Evolutionary conservation across 53 echinoderm and acorn worm species (phyloP), one percentile per base, ranked within the genome.

Genomic region (Actinopyga echinites): DNA sequence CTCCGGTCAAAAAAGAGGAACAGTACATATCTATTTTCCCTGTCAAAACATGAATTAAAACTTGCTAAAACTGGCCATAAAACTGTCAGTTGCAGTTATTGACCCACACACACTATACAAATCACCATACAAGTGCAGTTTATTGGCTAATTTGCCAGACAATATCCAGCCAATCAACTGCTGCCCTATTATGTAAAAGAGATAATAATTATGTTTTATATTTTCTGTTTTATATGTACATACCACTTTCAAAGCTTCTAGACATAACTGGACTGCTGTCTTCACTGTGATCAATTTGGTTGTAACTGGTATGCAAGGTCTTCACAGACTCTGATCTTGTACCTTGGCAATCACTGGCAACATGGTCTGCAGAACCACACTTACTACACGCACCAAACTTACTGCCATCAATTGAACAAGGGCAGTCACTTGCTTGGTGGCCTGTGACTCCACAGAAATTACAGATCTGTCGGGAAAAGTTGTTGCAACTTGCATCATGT

Each of bases 211-310:
- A 26, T 31, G 17, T 15, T 31, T 1, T 65, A 30, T 23, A 30
- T 63, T n/a, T 31, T 30, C 7, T 40, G 73, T 43, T 2, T 22
- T n/a, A 37, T 32, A 77, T 53, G 54, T 24, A 11, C 24, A 30
- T 78, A 74, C 85, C 90, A 19, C 90, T 87, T 23, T 92, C 92
- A 15, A 65, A 71, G 71, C 83, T 84, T 6, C 4, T 64, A 2
- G 83, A 42, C 42, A 86, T 65, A 57, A 57, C 54, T 21, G 82
- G 90, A 52, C 90, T 85, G 58, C 90, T 90, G 15, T 87, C 85
- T 21, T 90, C 79, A 17, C 79, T 85, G 61, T 93, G 88, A 34
- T 88, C 93, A 20, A 82, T 56, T 61, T 90, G 74, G 7, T 88
- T 65, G 65, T 90, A 90, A 31, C 82, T 22, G 10, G 55, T 55